These are phyloP conservation scores for Platycheirus albimanus DNA, from an alignment of 2,888 invertebrate species.

Conservation along the genomic window DNA sequence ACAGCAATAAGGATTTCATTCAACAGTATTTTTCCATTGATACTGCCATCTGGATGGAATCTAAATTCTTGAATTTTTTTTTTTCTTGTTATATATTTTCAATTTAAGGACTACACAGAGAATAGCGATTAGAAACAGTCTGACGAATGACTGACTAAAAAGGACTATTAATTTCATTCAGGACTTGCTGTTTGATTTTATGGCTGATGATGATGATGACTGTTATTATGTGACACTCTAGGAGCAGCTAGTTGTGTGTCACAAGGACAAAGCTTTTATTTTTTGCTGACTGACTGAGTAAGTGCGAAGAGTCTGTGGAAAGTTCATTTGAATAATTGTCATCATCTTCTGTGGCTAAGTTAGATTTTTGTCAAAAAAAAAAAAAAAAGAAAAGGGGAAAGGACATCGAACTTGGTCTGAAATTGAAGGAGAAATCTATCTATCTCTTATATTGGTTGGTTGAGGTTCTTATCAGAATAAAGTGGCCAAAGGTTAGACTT, in stretches of 20 bases:
- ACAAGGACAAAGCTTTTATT: constrained; percentile 47
- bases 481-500: constrained; percentile 12
- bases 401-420: constrained; percentile 63
- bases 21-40: constrained; percentile 65
- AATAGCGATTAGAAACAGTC: constrained; percentile 36
- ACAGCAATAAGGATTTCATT: constrained; percentile 31
- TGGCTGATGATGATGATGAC: constrained; percentile 34
- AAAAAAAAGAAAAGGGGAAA: no score
- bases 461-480: not conserved
- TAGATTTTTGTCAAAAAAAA: not conserved
- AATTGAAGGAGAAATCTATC: not conserved
- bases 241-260: constrained; percentile 20
- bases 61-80: not conserved
- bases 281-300: not conserved
- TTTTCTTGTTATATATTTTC: not conserved
- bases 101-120: constrained; percentile 4
- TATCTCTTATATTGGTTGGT: not conserved
- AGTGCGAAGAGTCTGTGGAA: constrained; percentile 13
- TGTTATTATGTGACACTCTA: constrained; percentile 39
- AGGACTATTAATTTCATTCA: constrained; percentile 47
- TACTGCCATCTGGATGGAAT: constrained; percentile 56
- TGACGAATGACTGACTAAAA: constrained; percentile 44
- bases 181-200: not conserved
- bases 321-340: constrained; percentile 47
- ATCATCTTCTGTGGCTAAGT: not conserved